A percentile compares a stretch with the other conserved stretches of the same genome.
These are phyloP conservation scores for Sternotherus odoratus DNA, from an alignment of 2,797 vertebrate species.

Conservation along the genomic window DNA sequence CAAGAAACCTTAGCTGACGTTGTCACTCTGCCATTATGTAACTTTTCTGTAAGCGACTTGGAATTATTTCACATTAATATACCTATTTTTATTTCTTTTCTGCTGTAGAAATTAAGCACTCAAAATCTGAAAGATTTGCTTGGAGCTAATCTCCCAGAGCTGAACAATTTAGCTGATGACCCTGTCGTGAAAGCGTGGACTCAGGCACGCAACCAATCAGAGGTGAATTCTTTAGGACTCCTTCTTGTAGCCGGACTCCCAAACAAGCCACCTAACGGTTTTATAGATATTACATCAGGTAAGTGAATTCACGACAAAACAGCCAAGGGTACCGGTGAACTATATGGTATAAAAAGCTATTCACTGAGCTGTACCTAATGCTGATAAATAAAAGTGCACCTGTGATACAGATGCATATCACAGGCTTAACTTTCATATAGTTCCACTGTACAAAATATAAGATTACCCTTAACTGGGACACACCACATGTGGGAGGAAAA, in stretches of 20 bases:
- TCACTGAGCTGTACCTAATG: neutral
- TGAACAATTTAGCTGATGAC: neutral
- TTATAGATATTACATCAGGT: neutral
- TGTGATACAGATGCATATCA: neutral
- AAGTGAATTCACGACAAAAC: neutral
- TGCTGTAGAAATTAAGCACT: neutral
- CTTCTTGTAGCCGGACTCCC: neutral
- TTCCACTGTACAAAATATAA: neutral
- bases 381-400: neutral
- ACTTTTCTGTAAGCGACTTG: neutral
- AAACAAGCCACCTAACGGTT: neutral
- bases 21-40: fast-evolving
- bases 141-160: neutral
- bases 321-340: neutral
- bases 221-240: constrained; percentile 4
- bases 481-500: neutral
- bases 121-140: constrained; percentile 7
- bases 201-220: neutral
- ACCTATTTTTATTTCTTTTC: neutral
- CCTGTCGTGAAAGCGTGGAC: neutral
- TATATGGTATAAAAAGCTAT: neutral
- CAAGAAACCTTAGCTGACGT: neutral
- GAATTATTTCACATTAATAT: neutral
- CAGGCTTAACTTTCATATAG: neutral
- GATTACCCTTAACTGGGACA: neutral